These are phyloP conservation scores for Phragmatobia fuliginosa DNA, from an alignment of 2,888 invertebrate genomes.

Conservation along the genomic window DNA sequence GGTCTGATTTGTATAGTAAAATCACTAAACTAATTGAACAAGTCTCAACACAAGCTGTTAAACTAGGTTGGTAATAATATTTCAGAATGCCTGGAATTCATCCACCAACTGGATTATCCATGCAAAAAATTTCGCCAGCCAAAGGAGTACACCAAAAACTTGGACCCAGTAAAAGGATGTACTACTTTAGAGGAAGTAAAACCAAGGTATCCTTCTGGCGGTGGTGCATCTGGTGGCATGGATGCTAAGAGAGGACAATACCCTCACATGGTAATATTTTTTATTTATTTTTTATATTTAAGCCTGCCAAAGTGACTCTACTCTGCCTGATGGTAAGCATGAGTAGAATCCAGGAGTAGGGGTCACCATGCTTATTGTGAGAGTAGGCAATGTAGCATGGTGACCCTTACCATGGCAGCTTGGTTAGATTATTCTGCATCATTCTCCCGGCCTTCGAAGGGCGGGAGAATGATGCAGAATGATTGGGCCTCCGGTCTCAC, in stretches of 20 bases:
- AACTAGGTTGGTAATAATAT: background rate
- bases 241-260: conserved; percentile 13
- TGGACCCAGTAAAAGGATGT: background rate
- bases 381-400: too few relatives aligned
- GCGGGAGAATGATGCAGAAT: too few relatives aligned
- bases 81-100: conserved; percentile 22
- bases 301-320: too few relatives aligned
- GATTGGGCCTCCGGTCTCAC: too few relatives aligned
- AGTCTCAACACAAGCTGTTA: background rate
- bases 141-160: background rate
- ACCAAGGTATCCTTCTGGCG: background rate
- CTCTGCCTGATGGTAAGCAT: too few relatives aligned
- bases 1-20: too few relatives aligned
- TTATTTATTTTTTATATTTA: background rate
- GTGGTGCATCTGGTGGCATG: background rate
- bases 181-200: background rate
- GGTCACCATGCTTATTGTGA: too few relatives aligned
- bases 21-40: background rate
- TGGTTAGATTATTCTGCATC: too few relatives aligned
- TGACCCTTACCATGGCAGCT: too few relatives aligned
- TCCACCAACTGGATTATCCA: conserved; percentile 9
- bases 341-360: too few relatives aligned
- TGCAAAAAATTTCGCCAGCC: background rate
- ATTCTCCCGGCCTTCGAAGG: too few relatives aligned
- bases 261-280: conserved; percentile 24